Evolutionary conservation across 2,797 vertebrate genomes (phyloP), one percentile per base, ranked within the genome.

Genomic region (Anguilla megastoma): DNA sequence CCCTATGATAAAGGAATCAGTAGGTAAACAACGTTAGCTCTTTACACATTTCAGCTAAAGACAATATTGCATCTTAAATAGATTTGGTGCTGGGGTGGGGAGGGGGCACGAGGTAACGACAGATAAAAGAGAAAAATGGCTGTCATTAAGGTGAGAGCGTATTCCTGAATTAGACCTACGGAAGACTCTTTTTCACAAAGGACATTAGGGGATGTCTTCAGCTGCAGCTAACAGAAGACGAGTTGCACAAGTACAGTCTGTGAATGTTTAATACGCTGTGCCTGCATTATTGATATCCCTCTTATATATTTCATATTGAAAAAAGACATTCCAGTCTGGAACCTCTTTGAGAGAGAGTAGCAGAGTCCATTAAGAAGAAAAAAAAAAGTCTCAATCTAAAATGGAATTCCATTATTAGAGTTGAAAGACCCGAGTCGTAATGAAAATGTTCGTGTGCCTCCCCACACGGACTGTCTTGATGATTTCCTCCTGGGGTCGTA

Each of bases 231-330:
- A 83, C 71, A 91, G 87, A 89, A 88, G 89, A 84, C 60, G 24
- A 41, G 54, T 14, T 56, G 82, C 88, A 92, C 89, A 90, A 90
- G 90, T 76, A 76, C 71, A 36, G 71, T 76, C 71, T 36, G 71
- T 76, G 71, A 76, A 76, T 76, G 71, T 76, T 76, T 94, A 90
- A 96, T 94, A 92, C 66, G 45, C 88, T 85, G 76, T 41, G 82
- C 86, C 89, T 96, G 90, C 93, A 95, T 96, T 95, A 95, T 96
- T 96, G 91, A 96, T 95, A 92, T 89, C 88, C 87, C 92, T 94
- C 5, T 94, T 76, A 76, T 76, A 76, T 41, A 76, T 76, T 76
- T 76, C 71, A 76, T 76, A 76, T 94, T 94, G 93, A 93, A 94
- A 92, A 71, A 90, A 93, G 93, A 93, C 93, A 94, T 94, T 93